phyloP scores from a whole-genome alignment of 2,888 invertebrate genomes.

The Antheraea assamensis region DNA sequence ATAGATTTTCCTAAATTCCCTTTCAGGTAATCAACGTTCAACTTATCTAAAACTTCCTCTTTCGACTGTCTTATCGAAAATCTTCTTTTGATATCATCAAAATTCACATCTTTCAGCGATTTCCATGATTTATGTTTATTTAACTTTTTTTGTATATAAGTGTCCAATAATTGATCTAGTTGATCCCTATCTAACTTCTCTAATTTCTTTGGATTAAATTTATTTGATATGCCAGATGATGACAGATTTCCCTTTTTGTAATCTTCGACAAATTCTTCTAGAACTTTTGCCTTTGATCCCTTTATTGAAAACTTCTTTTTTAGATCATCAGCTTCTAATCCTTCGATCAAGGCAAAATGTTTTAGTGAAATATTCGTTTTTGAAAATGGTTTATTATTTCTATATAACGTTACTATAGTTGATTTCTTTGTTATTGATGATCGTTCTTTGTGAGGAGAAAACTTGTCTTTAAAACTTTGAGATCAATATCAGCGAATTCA shows the following conservation, averaged over 20 bases:
- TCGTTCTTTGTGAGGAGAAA: constrained; percentile 27
- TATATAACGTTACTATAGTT: constrained; percentile 35
- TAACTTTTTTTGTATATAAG: constrained; percentile 20
- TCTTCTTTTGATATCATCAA: constrained; percentile 31
- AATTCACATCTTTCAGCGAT: constrained; percentile 27
- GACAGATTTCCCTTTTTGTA: constrained; percentile 34
- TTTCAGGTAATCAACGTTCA: constrained; percentile 43
- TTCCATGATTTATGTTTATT: constrained; percentile 20
- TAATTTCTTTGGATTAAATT: constrained; percentile 29
- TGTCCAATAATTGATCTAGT: constrained; percentile 21
- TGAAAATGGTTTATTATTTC: constrained; percentile 34
- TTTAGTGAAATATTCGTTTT: constrained; percentile 35
- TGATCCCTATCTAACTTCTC: constrained; percentile 28
- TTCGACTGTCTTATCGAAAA: constrained; percentile 39
- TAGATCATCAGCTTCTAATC: constrained; percentile 32
- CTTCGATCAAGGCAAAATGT: constrained; percentile 41
- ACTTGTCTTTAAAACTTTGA: constrained; percentile 39
- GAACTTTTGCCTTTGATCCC: constrained; percentile 28
- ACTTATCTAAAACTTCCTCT: constrained; percentile 38
- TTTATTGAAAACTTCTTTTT: constrained; percentile 33
- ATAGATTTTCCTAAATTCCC: constrained; percentile 38
- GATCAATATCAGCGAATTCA: constrained; percentile 39
- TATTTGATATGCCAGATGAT: constrained; percentile 25
- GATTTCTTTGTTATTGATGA: constrained; percentile 9
- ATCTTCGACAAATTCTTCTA: constrained; percentile 35